phyloP scores from a whole-genome alignment of 2,113 vertebrate genomes.

The Corapipo altera region DNA sequence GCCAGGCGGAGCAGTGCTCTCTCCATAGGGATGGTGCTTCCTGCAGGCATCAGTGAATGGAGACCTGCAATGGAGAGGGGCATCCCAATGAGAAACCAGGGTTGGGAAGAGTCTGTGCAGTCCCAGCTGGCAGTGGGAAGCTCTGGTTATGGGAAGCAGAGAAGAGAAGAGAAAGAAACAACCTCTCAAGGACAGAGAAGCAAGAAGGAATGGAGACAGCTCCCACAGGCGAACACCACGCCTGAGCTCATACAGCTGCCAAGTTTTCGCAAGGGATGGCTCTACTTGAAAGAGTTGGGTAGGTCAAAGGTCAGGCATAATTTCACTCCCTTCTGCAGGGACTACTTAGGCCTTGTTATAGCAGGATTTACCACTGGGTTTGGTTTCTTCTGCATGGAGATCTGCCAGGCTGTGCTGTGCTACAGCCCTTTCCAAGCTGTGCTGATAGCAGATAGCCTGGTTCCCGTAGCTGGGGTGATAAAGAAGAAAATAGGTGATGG shows the following conservation, averaged over 20 bases:
- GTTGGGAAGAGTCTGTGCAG: neutral
- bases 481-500: neutral
- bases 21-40: neutral
- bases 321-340: slow-evolving; percentile 53
- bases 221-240: neutral
- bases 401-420: neutral
- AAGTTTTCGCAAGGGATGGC: slow-evolving; percentile 40
- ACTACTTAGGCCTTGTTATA: slow-evolving; percentile 39
- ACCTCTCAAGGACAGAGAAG: slow-evolving; percentile 13
- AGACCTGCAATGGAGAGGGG: fast-evolving
- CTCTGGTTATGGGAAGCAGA: neutral
- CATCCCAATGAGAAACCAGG: neutral
- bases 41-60: neutral
- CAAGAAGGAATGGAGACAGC: neutral
- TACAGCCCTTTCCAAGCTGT: neutral
- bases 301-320: slow-evolving; percentile 19
- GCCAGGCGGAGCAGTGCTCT: neutral
- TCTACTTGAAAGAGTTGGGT: slow-evolving; percentile 56
- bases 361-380: slow-evolving; percentile 49
- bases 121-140: neutral
- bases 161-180: neutral
- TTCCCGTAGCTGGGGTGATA: neutral
- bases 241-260: neutral
- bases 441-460: neutral
- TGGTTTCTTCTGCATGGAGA: slow-evolving; percentile 24